phyloP scores from a whole-genome alignment of 2,113 vertebrate species.

The Maccullochella peelii region DNA sequence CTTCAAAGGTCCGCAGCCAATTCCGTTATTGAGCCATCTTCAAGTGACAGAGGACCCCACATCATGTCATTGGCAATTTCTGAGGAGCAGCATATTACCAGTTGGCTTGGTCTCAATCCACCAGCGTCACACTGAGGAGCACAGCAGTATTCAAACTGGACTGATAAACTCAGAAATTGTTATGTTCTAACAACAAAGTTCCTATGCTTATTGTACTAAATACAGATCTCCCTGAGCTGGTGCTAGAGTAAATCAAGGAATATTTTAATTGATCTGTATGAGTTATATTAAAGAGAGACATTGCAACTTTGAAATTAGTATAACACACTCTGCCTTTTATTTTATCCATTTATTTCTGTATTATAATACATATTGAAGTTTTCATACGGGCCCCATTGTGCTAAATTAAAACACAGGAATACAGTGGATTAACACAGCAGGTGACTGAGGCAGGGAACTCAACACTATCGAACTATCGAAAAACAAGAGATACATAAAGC shows the following conservation, averaged over 20 bases:
- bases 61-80: slow-evolving; percentile 48
- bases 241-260: not conserved
- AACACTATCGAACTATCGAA: not conserved
- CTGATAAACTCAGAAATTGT: not conserved
- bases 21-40: slow-evolving; percentile 68
- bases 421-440: not conserved
- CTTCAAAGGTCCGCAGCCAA: slow-evolving; percentile 60
- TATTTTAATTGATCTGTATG: not conserved
- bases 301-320: not conserved
- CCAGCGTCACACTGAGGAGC: not conserved
- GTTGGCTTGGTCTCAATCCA: slow-evolving; percentile 28
- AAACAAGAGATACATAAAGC: not conserved
- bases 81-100: slow-evolving; percentile 36
- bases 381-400: no score
- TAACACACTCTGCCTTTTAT: no score
- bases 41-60: slow-evolving; percentile 46
- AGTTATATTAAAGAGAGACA: not conserved
- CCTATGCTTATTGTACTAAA: not conserved
- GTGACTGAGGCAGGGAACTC: not conserved
- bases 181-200: not conserved
- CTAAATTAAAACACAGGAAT: not conserved
- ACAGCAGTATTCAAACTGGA: not conserved
- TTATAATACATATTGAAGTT: not conserved
- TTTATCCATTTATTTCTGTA: not conserved
- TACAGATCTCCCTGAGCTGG: not conserved